phyloP scores from a whole-genome alignment of 2,797 vertebrate species.

The Scleropages formosus region DNA sequence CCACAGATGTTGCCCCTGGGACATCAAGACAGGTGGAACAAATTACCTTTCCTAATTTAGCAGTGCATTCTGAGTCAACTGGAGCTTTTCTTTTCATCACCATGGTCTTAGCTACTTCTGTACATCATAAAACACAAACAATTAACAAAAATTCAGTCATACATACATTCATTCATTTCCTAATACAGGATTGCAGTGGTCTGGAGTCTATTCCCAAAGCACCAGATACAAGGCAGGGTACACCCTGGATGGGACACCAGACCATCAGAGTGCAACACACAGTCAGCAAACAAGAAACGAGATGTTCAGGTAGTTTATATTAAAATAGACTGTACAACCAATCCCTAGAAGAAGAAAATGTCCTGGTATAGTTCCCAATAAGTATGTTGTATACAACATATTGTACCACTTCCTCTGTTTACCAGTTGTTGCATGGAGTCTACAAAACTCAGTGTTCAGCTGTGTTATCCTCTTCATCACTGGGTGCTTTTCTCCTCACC shows the following conservation, averaged over 20 bases:
- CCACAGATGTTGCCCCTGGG: no score
- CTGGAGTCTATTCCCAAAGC: no score
- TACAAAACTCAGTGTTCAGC: constrained; percentile 30
- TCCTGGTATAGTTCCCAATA: not conserved
- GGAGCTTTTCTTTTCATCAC: constrained; percentile 86
- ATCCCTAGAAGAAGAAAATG: no score
- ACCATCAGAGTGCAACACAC: no score
- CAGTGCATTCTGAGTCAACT: constrained; percentile 79
- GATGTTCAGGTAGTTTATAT: not conserved
- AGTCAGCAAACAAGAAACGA: no score
- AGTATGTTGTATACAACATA: not conserved
- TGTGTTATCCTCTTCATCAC: constrained; percentile 46
- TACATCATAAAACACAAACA: constrained; percentile 4
- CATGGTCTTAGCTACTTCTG: constrained; percentile 77
- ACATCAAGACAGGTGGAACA: not conserved
- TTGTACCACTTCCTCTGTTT: not conserved
- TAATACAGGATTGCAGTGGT: no score
- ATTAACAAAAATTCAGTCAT: not conserved
- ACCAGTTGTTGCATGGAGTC: not conserved
- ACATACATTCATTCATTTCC: not conserved
- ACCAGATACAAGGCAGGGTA: no score
- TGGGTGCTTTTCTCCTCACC: constrained; percentile 40
- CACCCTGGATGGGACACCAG: no score
- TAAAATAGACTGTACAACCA: not conserved
- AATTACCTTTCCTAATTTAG: constrained; percentile 79